Percentiles rank a stretch among this genome's conserved stretches.
Evolutionary conservation across 2,797 vertebrate species (phyloP).

Genomic region (Dipus sagitta): DNA sequence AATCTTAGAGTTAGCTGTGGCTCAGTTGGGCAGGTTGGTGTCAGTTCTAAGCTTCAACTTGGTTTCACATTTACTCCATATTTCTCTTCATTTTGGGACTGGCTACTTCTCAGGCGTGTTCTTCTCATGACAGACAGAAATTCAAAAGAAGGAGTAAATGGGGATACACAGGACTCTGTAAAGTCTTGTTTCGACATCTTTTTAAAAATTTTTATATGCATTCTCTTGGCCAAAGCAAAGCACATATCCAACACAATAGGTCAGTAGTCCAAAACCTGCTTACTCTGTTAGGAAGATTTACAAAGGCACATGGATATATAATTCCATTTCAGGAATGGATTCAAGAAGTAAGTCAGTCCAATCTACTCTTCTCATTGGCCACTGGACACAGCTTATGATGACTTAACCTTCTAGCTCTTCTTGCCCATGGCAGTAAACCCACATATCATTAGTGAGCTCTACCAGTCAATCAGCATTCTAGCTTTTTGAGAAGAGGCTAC

Average conservation of each 20-base stretch:
- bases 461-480: conserved; percentile 17
- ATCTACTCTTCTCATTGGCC: not conserved
- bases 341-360: conserved; percentile 38
- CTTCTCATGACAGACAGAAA: conserved; percentile 26
- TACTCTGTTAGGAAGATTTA: conserved; percentile 2
- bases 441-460: conserved; percentile 8
- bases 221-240: conserved; percentile 45
- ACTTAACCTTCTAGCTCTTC: not conserved
- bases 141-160: not conserved
- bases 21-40: not conserved
- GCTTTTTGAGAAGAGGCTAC: not conserved
- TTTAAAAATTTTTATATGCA: conserved; percentile 31
- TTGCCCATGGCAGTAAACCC: not conserved
- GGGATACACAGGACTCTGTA: not conserved
- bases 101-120: conserved; percentile 6
- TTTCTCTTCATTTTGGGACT: conserved; percentile 34
- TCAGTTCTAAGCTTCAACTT: conserved; percentile 31
- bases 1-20: conserved; percentile 19
- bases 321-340: conserved; percentile 13
- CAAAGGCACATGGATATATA: not conserved
- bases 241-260: not conserved
- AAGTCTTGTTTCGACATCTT: not conserved
- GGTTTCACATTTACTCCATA: not conserved
- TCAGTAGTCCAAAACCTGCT: not conserved
- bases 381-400: not conserved